Conservation (phyloP, 2,113 vertebrate genomes). For the Ivindomyrus marchei region DNA sequence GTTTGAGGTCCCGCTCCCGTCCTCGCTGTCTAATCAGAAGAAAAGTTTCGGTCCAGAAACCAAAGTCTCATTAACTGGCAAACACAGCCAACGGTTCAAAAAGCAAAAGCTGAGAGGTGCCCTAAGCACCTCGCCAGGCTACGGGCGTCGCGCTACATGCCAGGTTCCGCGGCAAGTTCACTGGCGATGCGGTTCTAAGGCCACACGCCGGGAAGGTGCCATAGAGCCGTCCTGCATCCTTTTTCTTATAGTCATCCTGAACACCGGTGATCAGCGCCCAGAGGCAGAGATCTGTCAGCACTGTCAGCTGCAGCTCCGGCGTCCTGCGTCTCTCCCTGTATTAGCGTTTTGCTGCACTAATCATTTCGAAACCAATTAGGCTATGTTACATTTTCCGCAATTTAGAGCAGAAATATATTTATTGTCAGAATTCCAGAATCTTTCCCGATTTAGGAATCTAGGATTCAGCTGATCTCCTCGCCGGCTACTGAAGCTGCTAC, state of each 20-base stretch:
- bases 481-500: not conserved
- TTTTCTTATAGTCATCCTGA: not conserved
- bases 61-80: slow-evolving; percentile 1
- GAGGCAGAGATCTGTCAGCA: not conserved
- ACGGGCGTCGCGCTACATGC: not conserved
- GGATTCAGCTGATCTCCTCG: not conserved
- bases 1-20: not conserved
- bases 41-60: slow-evolving; percentile 6
- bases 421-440: not conserved
- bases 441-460: not conserved
- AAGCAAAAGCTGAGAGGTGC: not conserved
- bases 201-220: not conserved
- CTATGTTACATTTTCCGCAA: not conserved
- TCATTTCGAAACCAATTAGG: not conserved
- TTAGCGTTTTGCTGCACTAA: not conserved
- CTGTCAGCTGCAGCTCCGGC: not conserved
- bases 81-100: not conserved
- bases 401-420: not conserved
- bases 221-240: not conserved
- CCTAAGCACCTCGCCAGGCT: not conserved
- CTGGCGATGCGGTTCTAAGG: not conserved
- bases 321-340: not conserved
- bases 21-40: not conserved
- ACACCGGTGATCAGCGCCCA: not conserved
- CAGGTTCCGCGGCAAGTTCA: not conserved